Conservation (phyloP, 2,113 vertebrate species). For the Paradoxurus hermaphroditus region DNA sequence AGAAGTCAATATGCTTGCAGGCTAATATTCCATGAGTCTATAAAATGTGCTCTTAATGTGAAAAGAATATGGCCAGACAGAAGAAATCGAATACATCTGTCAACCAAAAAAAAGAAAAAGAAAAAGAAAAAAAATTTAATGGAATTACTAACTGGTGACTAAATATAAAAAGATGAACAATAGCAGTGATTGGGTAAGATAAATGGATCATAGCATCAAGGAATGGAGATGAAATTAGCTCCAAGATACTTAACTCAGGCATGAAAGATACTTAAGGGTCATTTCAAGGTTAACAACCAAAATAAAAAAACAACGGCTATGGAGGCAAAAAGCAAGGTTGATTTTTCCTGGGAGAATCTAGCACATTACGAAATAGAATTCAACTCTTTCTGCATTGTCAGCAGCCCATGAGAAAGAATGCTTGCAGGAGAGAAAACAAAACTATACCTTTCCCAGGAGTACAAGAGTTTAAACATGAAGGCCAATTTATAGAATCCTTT, state of each 20-base stretch:
- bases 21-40: neutral
- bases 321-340: neutral
- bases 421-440: neutral
- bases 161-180: neutral
- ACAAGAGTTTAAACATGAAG: neutral
- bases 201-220: neutral
- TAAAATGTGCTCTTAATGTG: neutral
- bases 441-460: neutral
- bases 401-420: neutral
- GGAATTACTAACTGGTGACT: neutral
- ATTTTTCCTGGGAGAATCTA: neutral
- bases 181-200: neutral
- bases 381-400: neutral
- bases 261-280: neutral
- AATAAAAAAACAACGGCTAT: neutral
- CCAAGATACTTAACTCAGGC: neutral
- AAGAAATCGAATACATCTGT: neutral
- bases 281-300: constrained; percentile 11
- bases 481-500: neutral
- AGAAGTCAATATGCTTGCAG: neutral
- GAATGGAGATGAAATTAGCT: constrained; percentile 4
- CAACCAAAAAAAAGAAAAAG: neutral
- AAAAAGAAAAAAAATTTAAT: neutral
- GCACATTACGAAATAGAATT: neutral
- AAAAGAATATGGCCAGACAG: neutral